A percentile compares a stretch with the other conserved stretches of the same genome.
Conservation (phyloP, 2,888 invertebrate genomes). For the Koerneria pararmatus region DNA sequence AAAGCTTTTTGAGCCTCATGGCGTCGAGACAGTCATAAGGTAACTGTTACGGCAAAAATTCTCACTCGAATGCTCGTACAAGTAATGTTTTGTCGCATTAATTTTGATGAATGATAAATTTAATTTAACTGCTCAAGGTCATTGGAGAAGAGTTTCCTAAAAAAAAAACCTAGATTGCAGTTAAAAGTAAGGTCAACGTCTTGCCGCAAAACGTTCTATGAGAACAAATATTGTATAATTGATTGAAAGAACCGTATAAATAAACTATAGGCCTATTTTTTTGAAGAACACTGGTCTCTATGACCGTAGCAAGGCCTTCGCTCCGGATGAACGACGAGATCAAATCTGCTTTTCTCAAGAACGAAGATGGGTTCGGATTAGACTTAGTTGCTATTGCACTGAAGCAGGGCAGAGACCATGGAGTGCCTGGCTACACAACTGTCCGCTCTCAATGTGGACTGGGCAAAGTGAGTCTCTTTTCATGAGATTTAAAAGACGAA, state of each 20-base stretch:
- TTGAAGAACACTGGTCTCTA: constrained; percentile 32
- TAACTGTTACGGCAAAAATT: constrained; percentile 20
- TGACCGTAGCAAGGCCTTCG: constrained; percentile 36
- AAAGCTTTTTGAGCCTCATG: constrained; percentile 47
- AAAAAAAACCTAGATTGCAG: too few relatives aligned
- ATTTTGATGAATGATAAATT: too few relatives aligned
- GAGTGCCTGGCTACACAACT: constrained; percentile 52
- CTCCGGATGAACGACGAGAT: constrained; percentile 42
- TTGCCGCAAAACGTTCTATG: too few relatives aligned
- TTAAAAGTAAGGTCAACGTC: too few relatives aligned
- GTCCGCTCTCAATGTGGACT: constrained; percentile 54
- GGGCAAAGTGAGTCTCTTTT: constrained; percentile 33
- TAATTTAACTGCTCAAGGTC: too few relatives aligned
- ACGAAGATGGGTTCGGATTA: constrained; percentile 42
- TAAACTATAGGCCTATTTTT: neutral
- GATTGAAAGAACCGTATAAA: neutral
- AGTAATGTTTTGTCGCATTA: too few relatives aligned
- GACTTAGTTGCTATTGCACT: constrained; percentile 55
- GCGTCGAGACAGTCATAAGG: constrained; percentile 49
- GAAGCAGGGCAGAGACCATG: constrained; percentile 59
- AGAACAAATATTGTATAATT: constrained; percentile 20
- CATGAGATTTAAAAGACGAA: neutral
- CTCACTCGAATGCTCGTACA: too few relatives aligned
- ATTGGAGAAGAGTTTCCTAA: too few relatives aligned
- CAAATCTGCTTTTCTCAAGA: constrained; percentile 27